Base-by-base conservation (phyloP, 2,113 vertebrate species). In the Saccopteryx leptura region DNA sequence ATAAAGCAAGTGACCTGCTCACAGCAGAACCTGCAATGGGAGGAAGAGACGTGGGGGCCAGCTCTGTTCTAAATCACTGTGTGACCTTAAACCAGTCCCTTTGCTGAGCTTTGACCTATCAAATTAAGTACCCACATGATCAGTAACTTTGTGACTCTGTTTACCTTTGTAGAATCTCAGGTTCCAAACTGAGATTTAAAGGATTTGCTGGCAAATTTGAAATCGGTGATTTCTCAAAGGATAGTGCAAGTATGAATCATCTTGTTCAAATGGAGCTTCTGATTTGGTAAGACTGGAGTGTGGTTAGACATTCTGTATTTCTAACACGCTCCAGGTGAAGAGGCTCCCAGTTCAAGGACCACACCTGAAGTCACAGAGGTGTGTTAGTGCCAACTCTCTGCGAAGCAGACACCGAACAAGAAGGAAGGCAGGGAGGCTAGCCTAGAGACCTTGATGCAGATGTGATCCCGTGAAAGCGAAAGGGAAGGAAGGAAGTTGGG, bases 161-260 rank as follows among this genome's bases (percentile, higher is more conserved):
- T 76, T 84, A 52, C 54, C 48, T 92, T 92, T 48, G 87, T 72
- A 89, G 76, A 39, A 26, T n/a, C 39, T 96, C 33, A 58, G 60
- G 10, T 84, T 93, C 72, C 69, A 86, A 93, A 88, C 15, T 71
- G 71, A 72, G 48, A 68, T 63, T 50, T 69, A 75, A 93, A 88
- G 60, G 50, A 68, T 60, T 71, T 91, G 18, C 75, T 79, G 58
- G 86, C 48, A 39, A 58, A 21, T 84, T 65, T 72, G 63, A 81
- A 82, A 63, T 84, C 48, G n/a, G 79, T 9, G 10, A 33, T 54
- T 54, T 72, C 91, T 80, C 65, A 72, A 39, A 85, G 19, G 23
- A 2, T 79, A 19, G 71, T 4, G 9, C 5, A 2, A 5, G 18
- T 66, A 6, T 46, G 91, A 87, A 48, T 93, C 86, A 66, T 68